Percentiles rank a stretch among this genome's conserved stretches.
These are phyloP conservation scores for Pituophis catenifer DNA, from an alignment of 2,113 vertebrate species.

Conservation along the genomic window DNA sequence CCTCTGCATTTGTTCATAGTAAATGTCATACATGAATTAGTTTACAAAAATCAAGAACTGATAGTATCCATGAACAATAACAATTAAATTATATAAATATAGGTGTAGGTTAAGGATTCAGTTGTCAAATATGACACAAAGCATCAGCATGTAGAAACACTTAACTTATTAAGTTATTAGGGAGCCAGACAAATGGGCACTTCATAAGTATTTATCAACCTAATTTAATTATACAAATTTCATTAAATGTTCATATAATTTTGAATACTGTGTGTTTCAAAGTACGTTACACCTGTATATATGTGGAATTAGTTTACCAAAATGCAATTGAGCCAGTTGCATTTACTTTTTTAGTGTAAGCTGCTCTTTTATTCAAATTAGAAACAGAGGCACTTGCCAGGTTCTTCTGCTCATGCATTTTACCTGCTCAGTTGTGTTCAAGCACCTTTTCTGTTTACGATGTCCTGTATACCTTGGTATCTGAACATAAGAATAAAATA, in stretches of 20 bases:
- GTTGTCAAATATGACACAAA: neutral
- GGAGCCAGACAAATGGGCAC: neutral
- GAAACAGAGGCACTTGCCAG: constrained; percentile 5
- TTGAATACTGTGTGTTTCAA: neutral
- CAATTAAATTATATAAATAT: neutral
- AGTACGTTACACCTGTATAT: neutral
- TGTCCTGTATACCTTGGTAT: constrained; percentile 67
- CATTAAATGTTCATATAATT: neutral
- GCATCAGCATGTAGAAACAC: neutral
- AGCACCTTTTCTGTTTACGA: constrained; percentile 64
- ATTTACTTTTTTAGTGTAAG: neutral
- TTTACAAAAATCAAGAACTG: neutral
- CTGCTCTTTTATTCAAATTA: constrained; percentile 11
- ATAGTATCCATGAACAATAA: neutral
- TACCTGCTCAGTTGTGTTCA: constrained; percentile 61
- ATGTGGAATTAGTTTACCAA: neutral
- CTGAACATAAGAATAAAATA: constrained; percentile 66
- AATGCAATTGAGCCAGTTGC: constrained; percentile 6
- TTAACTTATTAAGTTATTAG: neutral
- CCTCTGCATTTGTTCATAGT: neutral
- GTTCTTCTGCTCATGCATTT: constrained; percentile 33
- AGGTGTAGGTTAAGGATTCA: neutral
- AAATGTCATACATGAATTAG: neutral
- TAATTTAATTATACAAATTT: neutral
- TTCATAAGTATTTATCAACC: neutral